A percentile compares a stretch with the other conserved stretches of the same genome.
Conservation (phyloP, 2,888 invertebrate species). For the Linnaemya vulpina region DNA sequence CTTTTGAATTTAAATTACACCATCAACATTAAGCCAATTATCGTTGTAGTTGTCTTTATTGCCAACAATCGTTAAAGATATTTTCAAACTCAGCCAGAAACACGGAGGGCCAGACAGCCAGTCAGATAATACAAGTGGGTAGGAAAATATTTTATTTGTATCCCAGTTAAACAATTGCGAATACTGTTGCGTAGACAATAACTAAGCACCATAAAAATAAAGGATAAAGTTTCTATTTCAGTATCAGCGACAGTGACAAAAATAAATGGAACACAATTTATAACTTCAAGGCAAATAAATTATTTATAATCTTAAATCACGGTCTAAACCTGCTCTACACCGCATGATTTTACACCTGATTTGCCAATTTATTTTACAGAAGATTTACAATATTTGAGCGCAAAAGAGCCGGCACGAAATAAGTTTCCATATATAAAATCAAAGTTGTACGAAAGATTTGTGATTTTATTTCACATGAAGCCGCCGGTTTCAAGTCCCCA, state of each 20-base stretch:
- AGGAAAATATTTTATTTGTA: constrained; percentile 16
- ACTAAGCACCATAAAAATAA: background rate
- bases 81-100: constrained; percentile 12
- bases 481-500: too few species aligned
- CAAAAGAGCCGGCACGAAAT: too few species aligned
- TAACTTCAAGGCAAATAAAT: too few species aligned
- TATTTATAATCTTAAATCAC: too few species aligned
- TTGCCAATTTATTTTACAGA: too few species aligned
- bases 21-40: constrained; percentile 43
- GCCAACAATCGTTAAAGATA: background rate
- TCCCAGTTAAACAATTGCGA: constrained; percentile 24
- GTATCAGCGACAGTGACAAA: background rate
- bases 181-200: constrained; percentile 24
- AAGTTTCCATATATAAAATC: too few species aligned
- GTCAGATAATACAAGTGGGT: background rate
- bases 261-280: background rate
- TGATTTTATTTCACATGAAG: too few species aligned
- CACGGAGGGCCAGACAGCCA: background rate
- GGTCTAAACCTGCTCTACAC: too few species aligned
- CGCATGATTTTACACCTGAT: too few species aligned
- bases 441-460: too few species aligned
- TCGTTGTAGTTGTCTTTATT: constrained; percentile 30
- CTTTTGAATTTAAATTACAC: constrained; percentile 36
- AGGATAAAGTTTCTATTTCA: background rate
- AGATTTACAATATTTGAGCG: too few species aligned